These are phyloP conservation scores for Acleris sparsana DNA, from an alignment of 2,888 invertebrate genomes.

Conservation along the genomic window DNA sequence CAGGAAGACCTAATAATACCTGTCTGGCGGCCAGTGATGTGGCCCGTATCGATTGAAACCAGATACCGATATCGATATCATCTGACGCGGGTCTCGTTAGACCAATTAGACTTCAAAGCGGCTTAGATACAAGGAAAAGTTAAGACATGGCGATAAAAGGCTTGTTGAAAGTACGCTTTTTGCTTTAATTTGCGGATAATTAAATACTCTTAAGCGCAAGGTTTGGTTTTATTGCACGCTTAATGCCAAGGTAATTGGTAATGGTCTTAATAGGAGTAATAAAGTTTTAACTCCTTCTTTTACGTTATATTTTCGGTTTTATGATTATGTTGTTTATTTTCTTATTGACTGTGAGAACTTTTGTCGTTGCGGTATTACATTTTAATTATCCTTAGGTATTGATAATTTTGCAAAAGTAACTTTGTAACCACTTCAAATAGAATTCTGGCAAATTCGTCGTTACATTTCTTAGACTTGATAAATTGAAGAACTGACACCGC, in stretches of 20 bases:
- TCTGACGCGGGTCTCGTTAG: conserved; percentile 50
- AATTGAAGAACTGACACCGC: too few species aligned
- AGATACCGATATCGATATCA: conserved; percentile 47
- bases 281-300: not conserved
- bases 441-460: too few species aligned
- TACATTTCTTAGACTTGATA: too few species aligned
- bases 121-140: conserved; percentile 26
- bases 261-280: conserved; percentile 29
- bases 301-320: not conserved
- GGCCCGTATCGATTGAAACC: conserved; percentile 50
- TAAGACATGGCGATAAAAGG: conserved; percentile 26
- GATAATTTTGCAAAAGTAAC: too few species aligned
- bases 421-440: too few species aligned
- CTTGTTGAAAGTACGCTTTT: conserved; percentile 14
- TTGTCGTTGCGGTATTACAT: not conserved
- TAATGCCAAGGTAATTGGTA: not conserved
- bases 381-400: not conserved
- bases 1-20: conserved; percentile 82
- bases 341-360: not conserved
- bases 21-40: conserved; percentile 70
- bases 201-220: not conserved
- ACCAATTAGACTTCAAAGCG: conserved; percentile 42
- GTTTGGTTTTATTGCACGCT: not conserved
- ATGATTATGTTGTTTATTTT: not conserved
- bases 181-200: not conserved